These are phyloP conservation scores for Nannoperca obscura DNA, from an alignment of 2,797 vertebrate species.

Conservation along the genomic window DNA sequence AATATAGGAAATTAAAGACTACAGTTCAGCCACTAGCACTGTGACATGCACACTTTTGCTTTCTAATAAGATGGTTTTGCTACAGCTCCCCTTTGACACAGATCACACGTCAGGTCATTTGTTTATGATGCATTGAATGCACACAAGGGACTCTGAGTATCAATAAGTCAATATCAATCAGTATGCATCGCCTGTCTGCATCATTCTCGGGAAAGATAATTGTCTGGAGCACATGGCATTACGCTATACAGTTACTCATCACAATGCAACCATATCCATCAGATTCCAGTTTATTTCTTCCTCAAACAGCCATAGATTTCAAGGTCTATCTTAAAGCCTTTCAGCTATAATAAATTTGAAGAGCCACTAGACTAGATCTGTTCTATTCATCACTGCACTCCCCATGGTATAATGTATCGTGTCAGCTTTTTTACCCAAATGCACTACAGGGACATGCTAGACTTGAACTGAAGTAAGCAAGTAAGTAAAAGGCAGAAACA, in stretches of 20 bases:
- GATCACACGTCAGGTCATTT: background rate
- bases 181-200: constrained; percentile 4
- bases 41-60: constrained; percentile 8
- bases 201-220: background rate
- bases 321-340: constrained; percentile 23
- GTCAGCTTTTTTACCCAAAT: constrained; percentile 20
- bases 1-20: no score
- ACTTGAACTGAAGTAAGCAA: background rate
- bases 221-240: constrained; percentile 3
- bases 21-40: background rate
- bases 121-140: background rate
- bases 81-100: background rate
- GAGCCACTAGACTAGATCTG: constrained; percentile 31
- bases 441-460: constrained; percentile 4
- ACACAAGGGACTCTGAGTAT: constrained; percentile 4
- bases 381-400: constrained; percentile 28
- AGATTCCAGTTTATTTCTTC: constrained; percentile 5
- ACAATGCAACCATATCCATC: constrained; percentile 16
- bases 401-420: constrained; percentile 21
- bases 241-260: background rate
- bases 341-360: constrained; percentile 29
- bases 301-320: background rate
- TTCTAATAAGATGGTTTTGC: background rate
- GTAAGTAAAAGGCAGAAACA: constrained; percentile 8
- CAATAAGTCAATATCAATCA: constrained; percentile 38